Base-by-base conservation (phyloP, 2,888 invertebrate genomes). In the Troides oblongomaculatus region DNA sequence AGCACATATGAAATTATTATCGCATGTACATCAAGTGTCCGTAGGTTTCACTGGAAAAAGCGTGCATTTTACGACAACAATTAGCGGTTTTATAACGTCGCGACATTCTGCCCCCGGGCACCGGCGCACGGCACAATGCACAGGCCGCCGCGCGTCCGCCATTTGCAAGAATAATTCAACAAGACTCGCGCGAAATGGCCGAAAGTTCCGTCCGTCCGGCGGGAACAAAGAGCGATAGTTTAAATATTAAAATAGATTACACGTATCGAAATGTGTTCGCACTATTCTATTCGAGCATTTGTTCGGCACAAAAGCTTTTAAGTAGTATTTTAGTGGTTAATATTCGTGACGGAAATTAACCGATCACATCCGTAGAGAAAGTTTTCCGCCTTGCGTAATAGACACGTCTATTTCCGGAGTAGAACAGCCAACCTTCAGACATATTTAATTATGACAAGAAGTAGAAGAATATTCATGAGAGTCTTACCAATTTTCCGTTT, bases 151-250 rank as follows among this genome's bases (percentile, higher is more conserved):
- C 81, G 75, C 81, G 73, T 73, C 74, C 73, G 84, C 88, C 87
- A 86, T 88, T 86, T 85, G 86, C 77, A 81, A 81, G 76, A 87
- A 89, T 87, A 87, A 90, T 89, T 90, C 83, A 89, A 81, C 81
- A 86, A 86, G 87, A 86, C 83, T 85, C 88, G 84, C 86, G 81
- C 87, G 83, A 81, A 89, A 89, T 85, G 88, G 85, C 84, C 81
- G 84, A 79, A 76, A 75, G 76, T 76, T 77, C 81, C 78, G 76
- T 74, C 76, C 74, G 75, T 74, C 73, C 74, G 74, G 71, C 70
- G 72, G 71, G 43, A 72, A 72, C 73, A 73, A 72, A 72, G 67
- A 66, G 67, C 61, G 72, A 71, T 72, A 69, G 70, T 69, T 74
- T 74, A 72, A 75, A 85, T 83, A 84, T 82, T 83, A 81, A 82